These are phyloP conservation scores for Yponomeuta sedellus DNA, from an alignment of 2,888 invertebrate species.

Conservation along the genomic window DNA sequence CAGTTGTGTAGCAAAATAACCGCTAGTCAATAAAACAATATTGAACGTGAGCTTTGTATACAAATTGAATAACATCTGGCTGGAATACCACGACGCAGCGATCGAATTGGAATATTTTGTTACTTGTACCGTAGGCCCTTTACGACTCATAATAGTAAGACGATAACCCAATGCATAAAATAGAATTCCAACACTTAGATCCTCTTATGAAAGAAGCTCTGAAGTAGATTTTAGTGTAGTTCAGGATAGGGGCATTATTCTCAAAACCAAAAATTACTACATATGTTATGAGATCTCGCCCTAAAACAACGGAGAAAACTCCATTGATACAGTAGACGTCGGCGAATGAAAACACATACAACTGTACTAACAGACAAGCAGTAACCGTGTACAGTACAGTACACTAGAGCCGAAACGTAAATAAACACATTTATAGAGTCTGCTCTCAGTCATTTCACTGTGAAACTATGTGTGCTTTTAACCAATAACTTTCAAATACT, in stretches of 20 bases:
- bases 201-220: no score
- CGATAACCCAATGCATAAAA: no score
- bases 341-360: not conserved
- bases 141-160: no score
- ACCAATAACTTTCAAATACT: not conserved
- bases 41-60: not conserved
- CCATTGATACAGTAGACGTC: not conserved
- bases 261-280: not conserved
- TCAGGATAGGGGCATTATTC: not conserved
- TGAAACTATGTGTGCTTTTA: not conserved
- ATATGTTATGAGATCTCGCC: not conserved
- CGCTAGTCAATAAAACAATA: not conserved
- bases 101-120: not conserved
- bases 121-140: no score
- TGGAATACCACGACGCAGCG: not conserved
- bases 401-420: constrained; percentile 1
- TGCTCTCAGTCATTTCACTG: constrained; percentile 2
- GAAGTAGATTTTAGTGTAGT: no score
- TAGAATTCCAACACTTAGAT: no score
- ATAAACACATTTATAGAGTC: constrained; percentile 10
- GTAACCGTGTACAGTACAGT: not conserved
- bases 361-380: not conserved
- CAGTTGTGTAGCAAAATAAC: not conserved
- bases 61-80: constrained; percentile 3
- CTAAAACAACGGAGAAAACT: not conserved